phyloP scores from a whole-genome alignment of 2,888 invertebrate genomes.

The Eupeodes luniger region DNA sequence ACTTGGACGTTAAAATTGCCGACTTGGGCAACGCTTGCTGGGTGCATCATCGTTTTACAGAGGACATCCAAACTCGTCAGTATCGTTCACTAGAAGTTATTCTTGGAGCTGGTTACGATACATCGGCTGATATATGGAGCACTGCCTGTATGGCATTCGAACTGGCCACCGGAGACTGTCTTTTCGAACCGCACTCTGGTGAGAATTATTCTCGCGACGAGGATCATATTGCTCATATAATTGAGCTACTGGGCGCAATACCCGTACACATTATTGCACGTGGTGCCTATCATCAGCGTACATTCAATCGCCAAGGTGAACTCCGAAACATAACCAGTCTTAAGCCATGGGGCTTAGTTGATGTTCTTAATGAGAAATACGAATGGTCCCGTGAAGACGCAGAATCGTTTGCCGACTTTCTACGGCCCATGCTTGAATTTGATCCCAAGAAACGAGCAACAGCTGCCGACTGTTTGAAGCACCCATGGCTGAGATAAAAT shows the following conservation, averaged over 20 bases:
- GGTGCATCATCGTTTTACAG: conserved; percentile 98
- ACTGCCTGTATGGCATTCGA: conserved; percentile 99
- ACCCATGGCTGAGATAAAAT: conserved; percentile 93
- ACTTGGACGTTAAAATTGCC: conserved; percentile 97
- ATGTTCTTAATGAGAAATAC: conserved; percentile 98
- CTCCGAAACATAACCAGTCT: conserved; percentile 96
- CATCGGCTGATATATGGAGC: conserved; percentile 99
- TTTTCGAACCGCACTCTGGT: conserved; percentile 99
- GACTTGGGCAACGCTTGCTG: conserved; percentile 99
- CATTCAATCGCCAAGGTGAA: conserved; percentile 97
- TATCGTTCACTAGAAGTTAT: conserved; percentile 98
- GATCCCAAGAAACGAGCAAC: conserved; percentile 97
- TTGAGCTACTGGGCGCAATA: conserved; percentile 98
- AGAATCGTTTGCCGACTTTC: conserved; percentile 95
- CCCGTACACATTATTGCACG: conserved; percentile 96
- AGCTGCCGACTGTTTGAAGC: conserved; percentile 96
- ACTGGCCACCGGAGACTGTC: conserved; percentile 99
- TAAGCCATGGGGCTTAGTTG: conserved; percentile 98
- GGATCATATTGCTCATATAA: conserved; percentile 99
- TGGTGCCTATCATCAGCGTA: conserved; percentile 96
- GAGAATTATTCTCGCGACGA: conserved; percentile 98
- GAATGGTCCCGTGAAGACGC: conserved; percentile 97
- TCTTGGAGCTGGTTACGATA: conserved; percentile 97
- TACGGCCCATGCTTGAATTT: conserved; percentile 98
- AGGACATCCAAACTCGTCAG: conserved; percentile 99